Conservation (phyloP, 1,140 invertebrate species). For the Diploscapter pachys region DNA sequence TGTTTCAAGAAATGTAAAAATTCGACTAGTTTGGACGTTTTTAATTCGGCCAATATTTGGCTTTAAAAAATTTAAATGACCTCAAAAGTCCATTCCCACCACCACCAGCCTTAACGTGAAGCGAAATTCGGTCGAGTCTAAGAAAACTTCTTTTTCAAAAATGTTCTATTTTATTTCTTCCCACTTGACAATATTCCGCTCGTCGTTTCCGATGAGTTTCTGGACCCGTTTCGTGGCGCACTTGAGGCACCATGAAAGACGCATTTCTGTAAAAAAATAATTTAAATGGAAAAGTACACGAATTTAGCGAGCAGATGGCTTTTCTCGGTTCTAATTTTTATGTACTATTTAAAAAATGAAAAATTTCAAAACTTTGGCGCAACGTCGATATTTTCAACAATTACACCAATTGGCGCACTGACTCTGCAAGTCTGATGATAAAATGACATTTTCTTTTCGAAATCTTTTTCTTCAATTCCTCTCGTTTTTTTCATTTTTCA, state of each 20-base stretch:
- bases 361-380: conserved; percentile 1
- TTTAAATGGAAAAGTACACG: neutral
- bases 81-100: conserved; percentile 14
- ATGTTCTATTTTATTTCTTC: no score
- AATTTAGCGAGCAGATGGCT: neutral
- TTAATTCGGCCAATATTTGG: neutral
- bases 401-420: no score
- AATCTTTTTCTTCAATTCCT: neutral
- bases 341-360: no score
- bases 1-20: no score
- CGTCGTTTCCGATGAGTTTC: conserved; percentile 13
- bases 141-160: neutral
- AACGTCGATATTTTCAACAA: neutral
- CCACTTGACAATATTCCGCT: neutral
- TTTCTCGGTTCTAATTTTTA: neutral
- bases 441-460: neutral
- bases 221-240: conserved; percentile 6
- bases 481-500: neutral
- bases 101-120: conserved; percentile 2
- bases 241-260: neutral
- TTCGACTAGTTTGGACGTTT: no score
- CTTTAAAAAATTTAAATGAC: neutral
- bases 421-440: no score
- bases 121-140: neutral
- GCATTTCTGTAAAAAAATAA: neutral